Conservation (phyloP, 2,113 vertebrate genomes). For the Varanus salvator region DNA sequence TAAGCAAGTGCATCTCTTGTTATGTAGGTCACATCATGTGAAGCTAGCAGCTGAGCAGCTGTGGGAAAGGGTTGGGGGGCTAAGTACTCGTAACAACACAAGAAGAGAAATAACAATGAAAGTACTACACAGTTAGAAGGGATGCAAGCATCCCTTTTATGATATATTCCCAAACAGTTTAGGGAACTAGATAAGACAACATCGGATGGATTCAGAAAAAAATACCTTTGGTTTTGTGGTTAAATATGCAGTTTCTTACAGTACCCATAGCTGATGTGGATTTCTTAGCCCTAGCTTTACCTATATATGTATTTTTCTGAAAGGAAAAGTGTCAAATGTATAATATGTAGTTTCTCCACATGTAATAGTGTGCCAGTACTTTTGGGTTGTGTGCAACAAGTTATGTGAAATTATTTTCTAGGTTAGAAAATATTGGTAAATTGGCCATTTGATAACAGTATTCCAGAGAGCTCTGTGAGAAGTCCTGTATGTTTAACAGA, state of each 20-base stretch:
- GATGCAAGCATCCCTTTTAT: neutral
- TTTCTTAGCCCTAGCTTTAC: neutral
- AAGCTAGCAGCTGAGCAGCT: slow-evolving; percentile 68
- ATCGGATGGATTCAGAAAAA: slow-evolving; percentile 31
- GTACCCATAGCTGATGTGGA: neutral
- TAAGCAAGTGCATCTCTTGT: slow-evolving; percentile 67
- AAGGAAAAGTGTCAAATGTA: neutral
- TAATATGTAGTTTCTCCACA: neutral
- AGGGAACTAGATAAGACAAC: slow-evolving; percentile 26
- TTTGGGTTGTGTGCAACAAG: neutral
- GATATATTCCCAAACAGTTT: slow-evolving; percentile 33
- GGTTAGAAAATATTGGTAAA: neutral
- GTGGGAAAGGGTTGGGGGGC: slow-evolving; percentile 33
- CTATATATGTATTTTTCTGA: neutral
- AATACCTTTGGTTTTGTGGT: neutral
- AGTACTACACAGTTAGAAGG: slow-evolving; percentile 6
- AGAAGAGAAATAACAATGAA: slow-evolving; percentile 45
- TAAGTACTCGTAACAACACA: neutral
- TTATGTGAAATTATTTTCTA: neutral
- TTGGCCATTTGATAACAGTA: neutral
- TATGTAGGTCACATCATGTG: slow-evolving; percentile 75
- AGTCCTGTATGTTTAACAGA: neutral
- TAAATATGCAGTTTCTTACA: neutral
- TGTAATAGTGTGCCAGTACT: neutral
- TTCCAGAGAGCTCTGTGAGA: neutral